Evolutionary conservation across 2,888 invertebrate species (phyloP).

Genomic region (Bursaphelenchus okinawaensis): DNA sequence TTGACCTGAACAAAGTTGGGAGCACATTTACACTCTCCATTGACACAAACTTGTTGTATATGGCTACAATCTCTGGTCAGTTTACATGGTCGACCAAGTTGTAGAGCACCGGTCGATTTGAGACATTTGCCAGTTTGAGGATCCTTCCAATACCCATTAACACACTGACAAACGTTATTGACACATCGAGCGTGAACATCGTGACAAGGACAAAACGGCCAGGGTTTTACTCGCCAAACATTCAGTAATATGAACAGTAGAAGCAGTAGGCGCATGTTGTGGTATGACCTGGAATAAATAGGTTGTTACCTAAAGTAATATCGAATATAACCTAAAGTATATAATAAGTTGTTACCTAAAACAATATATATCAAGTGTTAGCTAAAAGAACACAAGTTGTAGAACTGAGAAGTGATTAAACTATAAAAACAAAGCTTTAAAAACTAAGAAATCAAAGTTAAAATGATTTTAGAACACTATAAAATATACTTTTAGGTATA

Average conservation of each 20-base stretch:
- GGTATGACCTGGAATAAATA: no score
- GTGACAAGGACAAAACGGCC: background rate
- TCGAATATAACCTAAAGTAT: no score
- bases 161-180: background rate
- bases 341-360: no score
- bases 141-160: background rate
- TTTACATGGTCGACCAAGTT: background rate
- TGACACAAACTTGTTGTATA: constrained; percentile 30
- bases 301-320: no score
- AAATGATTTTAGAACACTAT: no score
- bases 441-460: no score
- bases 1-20: constrained; percentile 16
- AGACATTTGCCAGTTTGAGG: background rate
- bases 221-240: background rate
- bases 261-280: background rate
- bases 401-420: no score
- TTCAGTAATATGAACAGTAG: background rate
- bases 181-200: background rate
- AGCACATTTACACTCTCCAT: constrained; percentile 44
- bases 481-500: no score
- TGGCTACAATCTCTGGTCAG: background rate
- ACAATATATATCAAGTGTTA: no score
- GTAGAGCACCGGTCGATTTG: background rate
- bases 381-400: no score
- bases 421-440: no score